These are phyloP conservation scores for Cheilosia vernalis DNA, from an alignment of 2,888 invertebrate genomes.

Conservation along the genomic window DNA sequence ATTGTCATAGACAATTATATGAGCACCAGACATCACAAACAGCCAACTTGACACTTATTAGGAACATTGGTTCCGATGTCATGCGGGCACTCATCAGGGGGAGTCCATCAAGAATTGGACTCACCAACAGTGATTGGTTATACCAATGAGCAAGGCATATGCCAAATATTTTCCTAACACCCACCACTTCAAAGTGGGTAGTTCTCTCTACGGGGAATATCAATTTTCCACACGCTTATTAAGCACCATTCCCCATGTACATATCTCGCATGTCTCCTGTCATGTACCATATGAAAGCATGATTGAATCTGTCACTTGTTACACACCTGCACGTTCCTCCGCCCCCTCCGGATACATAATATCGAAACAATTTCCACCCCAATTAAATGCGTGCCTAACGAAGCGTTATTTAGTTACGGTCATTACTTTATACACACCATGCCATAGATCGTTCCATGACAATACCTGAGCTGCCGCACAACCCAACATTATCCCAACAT, in stretches of 20 bases:
- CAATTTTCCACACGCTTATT: slow-evolving; percentile 52
- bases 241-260: slow-evolving; percentile 15
- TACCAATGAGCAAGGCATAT: slow-evolving; percentile 21
- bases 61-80: too few relatives aligned
- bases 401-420: slow-evolving; percentile 71
- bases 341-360: slow-evolving; percentile 35
- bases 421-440: slow-evolving; percentile 61
- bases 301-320: slow-evolving; percentile 73
- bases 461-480: neutral
- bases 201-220: slow-evolving; percentile 33
- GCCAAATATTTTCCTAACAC: slow-evolving; percentile 13
- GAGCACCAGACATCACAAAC: too few relatives aligned
- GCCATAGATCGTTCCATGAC: neutral
- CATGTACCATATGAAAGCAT: slow-evolving; percentile 31
- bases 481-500: slow-evolving; percentile 49
- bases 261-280: neutral
- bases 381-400: slow-evolving; percentile 72
- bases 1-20: too few relatives aligned
- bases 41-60: too few relatives aligned
- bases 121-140: neutral
- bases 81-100: too few relatives aligned
- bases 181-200: neutral
- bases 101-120: too few relatives aligned
- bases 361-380: slow-evolving; percentile 65
- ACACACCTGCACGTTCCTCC: slow-evolving; percentile 58